Conservation (phyloP, 2,113 vertebrate species). For the Scomber scombrus region DNA sequence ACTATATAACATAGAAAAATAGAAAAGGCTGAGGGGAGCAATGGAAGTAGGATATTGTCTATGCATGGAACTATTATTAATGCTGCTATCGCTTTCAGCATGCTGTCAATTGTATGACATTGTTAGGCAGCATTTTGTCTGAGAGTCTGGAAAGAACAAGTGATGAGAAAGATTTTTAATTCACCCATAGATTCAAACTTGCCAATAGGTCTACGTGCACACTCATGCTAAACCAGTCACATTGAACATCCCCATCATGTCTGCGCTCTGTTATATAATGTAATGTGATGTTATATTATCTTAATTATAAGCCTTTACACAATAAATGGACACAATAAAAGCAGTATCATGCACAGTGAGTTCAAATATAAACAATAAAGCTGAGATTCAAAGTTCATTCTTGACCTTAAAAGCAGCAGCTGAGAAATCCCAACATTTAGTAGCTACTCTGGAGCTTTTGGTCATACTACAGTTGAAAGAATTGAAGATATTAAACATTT, state of each 20-base stretch:
- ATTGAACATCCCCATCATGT: background rate
- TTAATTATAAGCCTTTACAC: too few species aligned
- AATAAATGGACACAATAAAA: background rate
- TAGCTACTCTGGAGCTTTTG: background rate
- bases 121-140: conserved; percentile 13
- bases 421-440: background rate
- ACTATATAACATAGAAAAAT: background rate
- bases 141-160: background rate
- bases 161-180: conserved; percentile 25
- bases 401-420: background rate
- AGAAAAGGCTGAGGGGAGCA: background rate
- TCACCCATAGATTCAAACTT: conserved; percentile 8
- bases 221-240: background rate
- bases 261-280: background rate
- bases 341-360: too few species aligned
- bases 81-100: background rate
- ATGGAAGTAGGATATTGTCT: background rate
- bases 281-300: background rate
- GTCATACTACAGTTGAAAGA: background rate
- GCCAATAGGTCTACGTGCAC: conserved; percentile 3
- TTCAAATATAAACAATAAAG: background rate
- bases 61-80: background rate
- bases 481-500: too few species aligned
- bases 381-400: too few species aligned
- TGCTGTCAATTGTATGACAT: background rate